Evolutionary conservation across 2,797 vertebrate genomes (phyloP), one percentile per base, ranked within the genome.

Genomic region (Podarcis siculus): DNA sequence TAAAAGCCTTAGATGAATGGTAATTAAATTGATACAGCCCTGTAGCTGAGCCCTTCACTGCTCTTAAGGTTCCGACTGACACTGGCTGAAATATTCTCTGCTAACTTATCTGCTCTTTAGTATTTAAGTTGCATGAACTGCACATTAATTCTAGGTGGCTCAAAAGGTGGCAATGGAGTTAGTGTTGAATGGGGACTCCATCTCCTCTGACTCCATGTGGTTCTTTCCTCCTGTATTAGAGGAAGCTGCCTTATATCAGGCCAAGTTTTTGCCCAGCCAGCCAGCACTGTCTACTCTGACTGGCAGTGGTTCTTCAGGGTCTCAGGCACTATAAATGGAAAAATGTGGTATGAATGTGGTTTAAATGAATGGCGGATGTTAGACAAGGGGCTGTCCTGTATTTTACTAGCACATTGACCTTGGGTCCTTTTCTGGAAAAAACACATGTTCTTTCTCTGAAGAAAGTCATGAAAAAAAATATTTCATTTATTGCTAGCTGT

Each of bases 21-120:
- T 15, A 90, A 93, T 80, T 87, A 72, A 93, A 88, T 69, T 0
- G 25, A 73, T 87, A 86, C 80, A 90, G 92, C 89, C 92, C 80
- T 78, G 77, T 49, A 89, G 72, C 82, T 94, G 73, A 79, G 85
- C 73, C 89, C 73, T 4, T n/a, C 73, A 93, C 82, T 8, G 21
- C 88, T 91, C 87, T 55, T n/a, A 87, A 87, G 91, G 86, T 49
- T 30, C 37, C 64, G 90, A 91, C 83, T 71, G 78, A 90, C 92
- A 91, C 83, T 79, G 89, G 61, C 45, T 87, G 75, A 89, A 91
- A 89, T 89, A 61, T 23, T 30, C 6, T 82, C 35, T 32, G 89
- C 89, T 49, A 90, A 45, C 69, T 92, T 87, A 91, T 88, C 89
- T 89, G 86, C 83, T 88, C 87, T 91, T 92, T 93, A 90, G 92